Conservation (phyloP, 2,113 vertebrate species). For the Cynoglossus semilaevis region DNA sequence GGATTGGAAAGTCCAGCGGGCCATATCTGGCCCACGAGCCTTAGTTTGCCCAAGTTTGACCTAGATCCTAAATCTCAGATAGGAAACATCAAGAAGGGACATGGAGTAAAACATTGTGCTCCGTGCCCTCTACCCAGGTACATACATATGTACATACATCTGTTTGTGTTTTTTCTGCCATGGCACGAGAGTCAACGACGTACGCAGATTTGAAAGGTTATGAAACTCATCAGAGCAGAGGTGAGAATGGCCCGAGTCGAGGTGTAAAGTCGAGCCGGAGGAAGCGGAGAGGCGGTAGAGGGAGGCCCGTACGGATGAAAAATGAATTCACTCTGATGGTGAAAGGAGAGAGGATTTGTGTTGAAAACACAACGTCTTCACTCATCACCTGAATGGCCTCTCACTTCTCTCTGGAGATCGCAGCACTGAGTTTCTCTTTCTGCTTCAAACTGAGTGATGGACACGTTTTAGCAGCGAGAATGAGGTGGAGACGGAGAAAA, state of each 20-base stretch:
- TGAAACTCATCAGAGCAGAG: neutral
- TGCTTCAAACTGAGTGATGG: conserved; percentile 39
- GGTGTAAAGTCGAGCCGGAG: neutral
- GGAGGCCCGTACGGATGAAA: conserved; percentile 19
- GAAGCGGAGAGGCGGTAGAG: conserved; percentile 15
- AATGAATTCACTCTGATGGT: conserved; percentile 37
- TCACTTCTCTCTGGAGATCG: conserved; percentile 30
- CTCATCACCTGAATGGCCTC: conserved; percentile 47
- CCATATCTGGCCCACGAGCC: too few relatives aligned
- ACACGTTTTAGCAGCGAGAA: conserved; percentile 24
- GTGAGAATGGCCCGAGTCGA: neutral
- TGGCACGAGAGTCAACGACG: too few relatives aligned
- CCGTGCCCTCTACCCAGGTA: too few relatives aligned
- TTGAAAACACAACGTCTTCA: conserved; percentile 59
- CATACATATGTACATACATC: too few relatives aligned
- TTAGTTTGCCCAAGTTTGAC: too few relatives aligned
- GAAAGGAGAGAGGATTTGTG: conserved; percentile 47
- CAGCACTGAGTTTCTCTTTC: conserved; percentile 35
- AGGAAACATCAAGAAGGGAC: too few relatives aligned
- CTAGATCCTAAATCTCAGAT: too few relatives aligned
- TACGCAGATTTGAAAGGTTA: too few relatives aligned
- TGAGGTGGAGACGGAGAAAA: neutral
- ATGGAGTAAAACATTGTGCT: too few relatives aligned
- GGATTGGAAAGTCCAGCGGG: too few relatives aligned
- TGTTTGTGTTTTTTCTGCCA: too few relatives aligned